A percentile compares a stretch with the other conserved stretches of the same genome.
Conservation (phyloP, 2,888 invertebrate genomes). For the Sarcophaga variegata region DNA sequence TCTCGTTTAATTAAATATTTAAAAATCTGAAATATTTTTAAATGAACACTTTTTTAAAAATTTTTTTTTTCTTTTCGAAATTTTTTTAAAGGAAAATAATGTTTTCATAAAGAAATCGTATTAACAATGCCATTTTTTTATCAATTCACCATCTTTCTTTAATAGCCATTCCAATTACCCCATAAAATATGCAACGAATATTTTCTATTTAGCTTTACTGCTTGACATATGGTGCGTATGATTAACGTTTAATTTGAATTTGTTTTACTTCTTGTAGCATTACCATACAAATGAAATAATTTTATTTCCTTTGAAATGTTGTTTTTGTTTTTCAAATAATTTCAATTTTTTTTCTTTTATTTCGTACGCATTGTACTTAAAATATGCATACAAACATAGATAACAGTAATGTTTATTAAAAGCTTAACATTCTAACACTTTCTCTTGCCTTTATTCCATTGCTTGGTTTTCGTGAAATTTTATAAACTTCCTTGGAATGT, state of each 20-base stretch:
- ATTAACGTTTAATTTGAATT: constrained; percentile 59
- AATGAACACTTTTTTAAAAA: neutral
- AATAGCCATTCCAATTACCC: neutral
- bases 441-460: neutral
- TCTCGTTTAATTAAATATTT: no score
- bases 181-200: neutral
- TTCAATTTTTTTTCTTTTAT: constrained; percentile 42
- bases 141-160: no score
- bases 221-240: constrained; percentile 55
- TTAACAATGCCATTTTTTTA: no score
- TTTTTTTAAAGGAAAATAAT: neutral
- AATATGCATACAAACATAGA: constrained; percentile 13
- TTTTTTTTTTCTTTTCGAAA: no score
- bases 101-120: neutral
- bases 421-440: constrained; percentile 6
- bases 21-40: no score
- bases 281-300: constrained; percentile 60
- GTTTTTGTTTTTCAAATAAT: constrained; percentile 13
- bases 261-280: constrained; percentile 27
- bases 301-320: constrained; percentile 23
- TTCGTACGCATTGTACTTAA: constrained; percentile 53
- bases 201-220: constrained; percentile 16
- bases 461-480: neutral
- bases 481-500: neutral
- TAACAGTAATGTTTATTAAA: constrained; percentile 50